Conservation (phyloP, 1,140 invertebrate genomes). For the Lepidurus arcticus region DNA sequence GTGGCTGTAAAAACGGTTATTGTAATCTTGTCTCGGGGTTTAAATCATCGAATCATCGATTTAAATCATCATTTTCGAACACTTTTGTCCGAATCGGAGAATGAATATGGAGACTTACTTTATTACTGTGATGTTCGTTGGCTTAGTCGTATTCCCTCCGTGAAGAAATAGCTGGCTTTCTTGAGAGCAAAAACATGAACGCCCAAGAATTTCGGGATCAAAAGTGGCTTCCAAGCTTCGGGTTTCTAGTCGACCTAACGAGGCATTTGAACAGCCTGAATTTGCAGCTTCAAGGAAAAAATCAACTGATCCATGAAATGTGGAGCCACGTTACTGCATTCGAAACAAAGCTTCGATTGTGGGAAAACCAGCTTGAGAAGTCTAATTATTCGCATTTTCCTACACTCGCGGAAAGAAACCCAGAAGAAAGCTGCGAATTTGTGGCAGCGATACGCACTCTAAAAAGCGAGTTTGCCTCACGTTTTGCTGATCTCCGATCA, state of each 20-base stretch:
- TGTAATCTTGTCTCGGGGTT: not conserved
- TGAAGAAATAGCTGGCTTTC: not conserved
- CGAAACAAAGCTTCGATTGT: not conserved
- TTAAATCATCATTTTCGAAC: too few relatives aligned
- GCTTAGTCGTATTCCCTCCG: too few relatives aligned
- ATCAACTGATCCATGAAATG: not conserved
- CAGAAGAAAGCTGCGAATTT: too few relatives aligned
- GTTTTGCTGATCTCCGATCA: too few relatives aligned
- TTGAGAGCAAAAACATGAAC: not conserved
- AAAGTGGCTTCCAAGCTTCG: too few relatives aligned
- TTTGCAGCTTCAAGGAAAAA: constrained; percentile 6
- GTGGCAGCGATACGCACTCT: too few relatives aligned
- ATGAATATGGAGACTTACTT: too few relatives aligned
- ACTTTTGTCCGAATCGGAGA: too few relatives aligned
- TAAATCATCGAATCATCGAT: not conserved
- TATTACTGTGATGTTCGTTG: too few relatives aligned
- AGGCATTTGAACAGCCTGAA: not conserved
- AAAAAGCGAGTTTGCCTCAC: too few relatives aligned
- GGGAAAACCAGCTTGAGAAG: not conserved
- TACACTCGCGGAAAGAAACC: too few relatives aligned
- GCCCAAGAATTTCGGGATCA: not conserved
- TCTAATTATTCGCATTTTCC: too few relatives aligned
- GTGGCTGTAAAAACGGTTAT: not conserved
- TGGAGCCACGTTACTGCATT: not conserved
- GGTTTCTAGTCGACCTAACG: not conserved